Evolutionary conservation across 2,113 vertebrate genomes (phyloP).

Genomic region (Lepus europaeus): DNA sequence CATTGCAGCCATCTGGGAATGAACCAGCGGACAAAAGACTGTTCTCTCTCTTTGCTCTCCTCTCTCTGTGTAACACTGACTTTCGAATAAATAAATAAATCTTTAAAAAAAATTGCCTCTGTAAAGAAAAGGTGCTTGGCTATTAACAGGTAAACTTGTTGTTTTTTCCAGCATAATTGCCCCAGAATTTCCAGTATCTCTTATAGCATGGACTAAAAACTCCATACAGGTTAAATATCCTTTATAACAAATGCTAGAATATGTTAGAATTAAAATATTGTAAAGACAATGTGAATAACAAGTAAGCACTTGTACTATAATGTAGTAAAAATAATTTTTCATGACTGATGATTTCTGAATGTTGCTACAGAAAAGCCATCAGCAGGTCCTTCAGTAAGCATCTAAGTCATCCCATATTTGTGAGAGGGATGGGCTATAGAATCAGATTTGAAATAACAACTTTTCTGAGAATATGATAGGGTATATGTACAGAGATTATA

Average conservation of each 20-base stretch:
- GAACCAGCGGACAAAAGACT: no score
- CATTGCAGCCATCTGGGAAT: no score
- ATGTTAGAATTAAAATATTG: not conserved
- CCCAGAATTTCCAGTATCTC: not conserved
- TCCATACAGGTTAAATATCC: not conserved
- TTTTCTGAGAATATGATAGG: not conserved
- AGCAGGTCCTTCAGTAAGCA: not conserved
- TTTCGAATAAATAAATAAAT: no score
- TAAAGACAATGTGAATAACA: not conserved
- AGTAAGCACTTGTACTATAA: not conserved
- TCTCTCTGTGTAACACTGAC: no score
- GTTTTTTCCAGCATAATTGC: not conserved
- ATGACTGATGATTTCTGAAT: not conserved
- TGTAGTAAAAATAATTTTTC: not conserved
- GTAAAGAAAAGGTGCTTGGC: not conserved
- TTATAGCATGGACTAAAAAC: not conserved
- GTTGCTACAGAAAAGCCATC: not conserved
- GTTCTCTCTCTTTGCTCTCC: no score
- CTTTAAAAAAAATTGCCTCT: not conserved
- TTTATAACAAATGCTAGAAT: not conserved
- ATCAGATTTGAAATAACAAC: not conserved
- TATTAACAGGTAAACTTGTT: not conserved
- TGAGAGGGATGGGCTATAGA: not conserved
- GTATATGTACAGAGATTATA: not conserved
- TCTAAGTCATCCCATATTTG: not conserved